Conservation (phyloP, 1,140 invertebrate genomes). For the Habropoda laboriosa region DNA sequence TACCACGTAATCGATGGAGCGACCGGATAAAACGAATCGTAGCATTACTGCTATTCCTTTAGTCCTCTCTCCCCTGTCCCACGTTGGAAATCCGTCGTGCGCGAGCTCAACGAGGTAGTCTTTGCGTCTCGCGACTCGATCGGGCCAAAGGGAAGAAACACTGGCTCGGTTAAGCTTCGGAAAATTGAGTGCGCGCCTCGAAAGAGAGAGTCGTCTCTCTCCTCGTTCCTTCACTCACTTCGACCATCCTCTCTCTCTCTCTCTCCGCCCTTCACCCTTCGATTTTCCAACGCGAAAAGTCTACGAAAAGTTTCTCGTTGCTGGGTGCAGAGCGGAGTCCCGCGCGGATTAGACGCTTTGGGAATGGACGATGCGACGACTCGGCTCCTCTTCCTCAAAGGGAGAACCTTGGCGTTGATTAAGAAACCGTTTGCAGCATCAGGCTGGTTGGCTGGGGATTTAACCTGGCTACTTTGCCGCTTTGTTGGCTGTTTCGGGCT, state of each 20-base stretch:
- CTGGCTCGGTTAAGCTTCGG: conserved; percentile 73
- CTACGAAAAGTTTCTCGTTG: conserved; percentile 48
- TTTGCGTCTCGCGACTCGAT: conserved; percentile 56
- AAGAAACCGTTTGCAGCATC: background rate
- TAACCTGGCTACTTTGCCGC: background rate
- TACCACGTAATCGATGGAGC: conserved; percentile 38
- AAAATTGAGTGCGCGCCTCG: conserved; percentile 76
- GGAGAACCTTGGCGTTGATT: background rate
- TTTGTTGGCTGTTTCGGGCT: background rate
- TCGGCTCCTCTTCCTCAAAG: background rate
- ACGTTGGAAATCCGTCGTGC: conserved; percentile 5
- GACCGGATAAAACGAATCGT: conserved; percentile 25
- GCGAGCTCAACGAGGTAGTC: conserved; percentile 18
- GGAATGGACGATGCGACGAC: conserved; percentile 1
- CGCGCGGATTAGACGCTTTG: background rate
- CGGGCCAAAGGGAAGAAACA: conserved; percentile 53
- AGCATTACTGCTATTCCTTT: no score
- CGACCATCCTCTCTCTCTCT: background rate
- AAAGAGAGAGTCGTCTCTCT: conserved; percentile 47
- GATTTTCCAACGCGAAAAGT: conserved; percentile 32
- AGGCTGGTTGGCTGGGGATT: background rate
- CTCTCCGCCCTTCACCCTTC: background rate
- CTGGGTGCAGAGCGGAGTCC: no score
- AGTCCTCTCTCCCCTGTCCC: no score
- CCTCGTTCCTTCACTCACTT: background rate